Percentiles rank a stretch among this genome's conserved stretches.
Conservation (phyloP, 2,797 vertebrate genomes). For the Urophycis tenuis region DNA sequence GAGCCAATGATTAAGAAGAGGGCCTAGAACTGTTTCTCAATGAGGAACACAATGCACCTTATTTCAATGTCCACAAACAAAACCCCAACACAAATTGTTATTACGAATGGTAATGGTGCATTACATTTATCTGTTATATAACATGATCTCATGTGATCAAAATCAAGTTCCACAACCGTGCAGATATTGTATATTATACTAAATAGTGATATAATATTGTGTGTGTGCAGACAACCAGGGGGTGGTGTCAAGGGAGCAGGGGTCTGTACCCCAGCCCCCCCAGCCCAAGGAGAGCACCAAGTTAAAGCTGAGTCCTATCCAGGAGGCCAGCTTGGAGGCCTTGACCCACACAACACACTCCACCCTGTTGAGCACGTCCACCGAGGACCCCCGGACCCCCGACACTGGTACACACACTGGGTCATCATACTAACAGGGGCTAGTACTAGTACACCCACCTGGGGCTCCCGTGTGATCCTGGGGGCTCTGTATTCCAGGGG, state of each 20-base stretch:
- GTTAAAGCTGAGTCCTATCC: slow-evolving; percentile 79
- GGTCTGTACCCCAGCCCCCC: slow-evolving; percentile 25
- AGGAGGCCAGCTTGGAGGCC: slow-evolving; percentile 77
- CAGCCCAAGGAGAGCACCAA: slow-evolving; percentile 30
- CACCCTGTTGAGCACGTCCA: slow-evolving; percentile 7
- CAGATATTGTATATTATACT: no score
- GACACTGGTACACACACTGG: not conserved
- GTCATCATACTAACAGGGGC: not conserved
- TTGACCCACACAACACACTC: slow-evolving; percentile 34
- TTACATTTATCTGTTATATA: no score
- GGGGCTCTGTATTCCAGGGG: not conserved
- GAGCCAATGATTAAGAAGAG: not conserved
- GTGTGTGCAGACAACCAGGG: slow-evolving; percentile 25
- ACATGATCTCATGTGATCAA: no score
- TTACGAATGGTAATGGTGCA: no score
- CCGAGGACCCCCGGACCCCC: not conserved
- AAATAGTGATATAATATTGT: not conserved
- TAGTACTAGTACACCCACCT: not conserved
- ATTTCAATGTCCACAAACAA: not conserved
- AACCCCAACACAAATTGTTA: no score
- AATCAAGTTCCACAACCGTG: no score
- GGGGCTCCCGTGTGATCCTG: not conserved
- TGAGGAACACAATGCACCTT: not conserved
- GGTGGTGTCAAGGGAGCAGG: slow-evolving; percentile 20
- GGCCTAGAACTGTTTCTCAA: not conserved